Base-by-base conservation (phyloP, 2,888 invertebrate species). In the Mesoligia furuncula region DNA sequence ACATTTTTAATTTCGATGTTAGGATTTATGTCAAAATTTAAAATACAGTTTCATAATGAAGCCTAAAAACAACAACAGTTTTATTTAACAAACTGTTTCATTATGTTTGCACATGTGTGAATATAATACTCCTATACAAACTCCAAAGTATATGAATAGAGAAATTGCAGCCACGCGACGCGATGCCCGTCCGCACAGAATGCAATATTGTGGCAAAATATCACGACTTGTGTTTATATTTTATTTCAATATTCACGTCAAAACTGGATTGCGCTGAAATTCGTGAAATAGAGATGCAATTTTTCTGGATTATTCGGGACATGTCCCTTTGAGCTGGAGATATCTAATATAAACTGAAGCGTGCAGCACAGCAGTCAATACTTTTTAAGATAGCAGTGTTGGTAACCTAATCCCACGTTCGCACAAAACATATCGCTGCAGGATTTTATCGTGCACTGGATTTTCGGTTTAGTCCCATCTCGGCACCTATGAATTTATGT, bases 201-300 rank as follows among this genome's bases (percentile, higher is more conserved):
- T 82, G 77, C 87, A 87, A 86, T 87, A 86, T 82, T 83, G 77
- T 70, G 71, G 79, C 78, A 71, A 76, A 83, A 79, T 80, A 83
- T 80, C 62, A 64, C 67, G 78, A 84, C 81, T 84, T 80, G 45
- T 86, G 82, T 84, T 81, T 77, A 75, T 75, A 75, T 77, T 81
- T 81, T 80, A 86, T 87, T 86, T 86, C 81, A 84, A 84, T 84
- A 87, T 83, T 69, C 65, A 59, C 77, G 79, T 81, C 87, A 73
- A 70, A 83, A 77, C 71, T 64, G 66, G 59, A 83, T 86, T 73
- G 75, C 57, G 54, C 31, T 7, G 74, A 69, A 72, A 81, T 75
- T 66, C 45, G 59, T 48, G 72, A 81, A 81, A 85, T 75, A 81
- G 71, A 77, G 77, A 77, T 68, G 65, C 65, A 51, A 64, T 69